Base-by-base conservation (phyloP, 1,140 invertebrate species). In the Pseudomyrmex cubaensis region DNA sequence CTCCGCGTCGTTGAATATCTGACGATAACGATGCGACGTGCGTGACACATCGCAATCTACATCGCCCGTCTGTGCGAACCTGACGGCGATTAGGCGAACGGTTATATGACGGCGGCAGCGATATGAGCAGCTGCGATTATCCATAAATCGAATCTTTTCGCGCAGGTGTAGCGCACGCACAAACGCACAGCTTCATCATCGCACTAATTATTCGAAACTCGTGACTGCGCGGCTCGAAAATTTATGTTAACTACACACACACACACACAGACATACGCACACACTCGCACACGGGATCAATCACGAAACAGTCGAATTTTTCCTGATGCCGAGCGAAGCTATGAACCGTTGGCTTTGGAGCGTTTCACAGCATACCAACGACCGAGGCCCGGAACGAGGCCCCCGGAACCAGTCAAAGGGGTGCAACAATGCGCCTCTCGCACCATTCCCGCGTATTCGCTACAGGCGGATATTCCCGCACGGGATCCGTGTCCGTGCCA, bases 41-140 rank as follows among this genome's bases (percentile, higher is more conserved):
- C 76, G 64, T 78, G 76, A 78, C 54, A 70, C 44, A 59, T 59
- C 10, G 54, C 64, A 70, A 70, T 78, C 44, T 70, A 59, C 44
- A 20, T 52, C 25, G 56, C 1, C 17, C 17, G 61, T 66, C 17
- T 63, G 35, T 57, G 35, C 46, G 15, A 1, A 48, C 15, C 15
- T 22, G 17, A 44, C 20, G 20, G 52, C 54, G 20, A 77, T 77
- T 77, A 77, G 35, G 2, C 59, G 52, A 10, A 15, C 35, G 50
- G 22, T 25, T 13, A 48, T 4, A 0, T 15, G 48, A 13, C 12
- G 12, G 8, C 48, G 20, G 1, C 2, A 44, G 25, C 35, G 35
- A n/a, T n/a, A 20, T 7, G 22, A 52, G 25, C 10, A 56, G 13
- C 22, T 7, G 59, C 25, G 66, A 59, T 80, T 61, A 72, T 35